phyloP scores from a whole-genome alignment of 2,113 vertebrate genomes.

The Oxyura jamaicensis region DNA sequence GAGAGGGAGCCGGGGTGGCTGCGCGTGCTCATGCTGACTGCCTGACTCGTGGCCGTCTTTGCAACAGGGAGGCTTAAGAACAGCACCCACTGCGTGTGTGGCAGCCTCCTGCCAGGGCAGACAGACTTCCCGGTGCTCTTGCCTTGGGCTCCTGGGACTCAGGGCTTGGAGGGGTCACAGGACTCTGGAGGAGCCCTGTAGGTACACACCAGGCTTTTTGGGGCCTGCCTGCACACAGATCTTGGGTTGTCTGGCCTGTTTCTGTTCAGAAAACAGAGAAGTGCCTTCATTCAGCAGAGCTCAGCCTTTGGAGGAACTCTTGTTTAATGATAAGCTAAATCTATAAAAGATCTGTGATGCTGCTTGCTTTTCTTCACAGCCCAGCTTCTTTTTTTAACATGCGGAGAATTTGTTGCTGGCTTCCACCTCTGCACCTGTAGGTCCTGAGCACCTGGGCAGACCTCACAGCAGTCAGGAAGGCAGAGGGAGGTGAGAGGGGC shows the following conservation, averaged over 20 bases:
- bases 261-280: background rate
- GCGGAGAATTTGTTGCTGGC: background rate
- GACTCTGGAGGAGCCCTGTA: background rate
- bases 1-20: rapidly evolving
- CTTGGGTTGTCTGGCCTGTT: background rate
- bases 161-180: background rate
- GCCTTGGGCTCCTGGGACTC: background rate
- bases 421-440: background rate
- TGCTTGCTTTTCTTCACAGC: background rate
- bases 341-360: background rate
- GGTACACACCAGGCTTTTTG: background rate
- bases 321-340: background rate
- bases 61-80: background rate
- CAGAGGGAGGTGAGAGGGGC: background rate
- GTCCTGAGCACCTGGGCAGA: background rate
- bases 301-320: background rate
- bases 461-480: rapidly evolving
- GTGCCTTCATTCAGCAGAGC: background rate
- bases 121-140: rapidly evolving
- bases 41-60: background rate
- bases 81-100: background rate
- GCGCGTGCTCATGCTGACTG: background rate
- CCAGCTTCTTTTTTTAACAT: background rate
- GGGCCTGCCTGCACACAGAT: background rate
- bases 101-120: background rate